Evolutionary conservation across 2,797 vertebrate genomes (phyloP), one percentile per base, ranked within the genome.

Genomic region (Botia kubotai): DNA sequence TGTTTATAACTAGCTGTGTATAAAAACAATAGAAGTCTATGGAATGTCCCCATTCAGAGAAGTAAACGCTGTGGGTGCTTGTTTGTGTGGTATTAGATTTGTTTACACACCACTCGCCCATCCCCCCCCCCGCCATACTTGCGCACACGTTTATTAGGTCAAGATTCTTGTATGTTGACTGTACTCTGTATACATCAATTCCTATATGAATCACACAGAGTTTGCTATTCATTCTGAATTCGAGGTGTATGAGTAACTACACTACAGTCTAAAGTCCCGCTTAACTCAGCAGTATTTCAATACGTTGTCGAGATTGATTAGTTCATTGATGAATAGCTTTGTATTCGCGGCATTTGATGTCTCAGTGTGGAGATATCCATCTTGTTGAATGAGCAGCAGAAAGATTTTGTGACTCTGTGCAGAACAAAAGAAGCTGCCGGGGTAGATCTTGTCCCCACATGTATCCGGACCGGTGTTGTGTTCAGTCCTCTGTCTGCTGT

Each of bases 391-490:
- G 60, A 71, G 52, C 53, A 60, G 52, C 70, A 16, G 52, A 75
- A 77, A 62, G 65, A 65, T 83, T 86, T 82, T 72, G 29, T 82
- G 82, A 76, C 82, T 84, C 72, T 79, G 74, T 29, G 3, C 13
- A 1, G 63, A 83, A 88, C 84, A 88, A 87, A 86, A 68, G 72
- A 60, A 74, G 23, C 69, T 72, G 67, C 74, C 83, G 21, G 50
- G 71, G 75, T 75, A 76, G 81, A 78, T 81, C 86, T 79, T 81
- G 84, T 85, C 83, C 75, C 62, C 72, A 71, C 82, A 79, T 87
- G 85, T 87, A 81, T 82, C 36, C 67, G 72, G 58, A 77, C 73
- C 73, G 79, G 71, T 87, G 81, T 78, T 85, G 83, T 86, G 77
- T 82, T 86, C 72, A 79, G 76, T 46, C 71, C 65, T 68, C 81